Conservation (phyloP, 2,797 vertebrate species). For the Cheirogaleus major region DNA sequence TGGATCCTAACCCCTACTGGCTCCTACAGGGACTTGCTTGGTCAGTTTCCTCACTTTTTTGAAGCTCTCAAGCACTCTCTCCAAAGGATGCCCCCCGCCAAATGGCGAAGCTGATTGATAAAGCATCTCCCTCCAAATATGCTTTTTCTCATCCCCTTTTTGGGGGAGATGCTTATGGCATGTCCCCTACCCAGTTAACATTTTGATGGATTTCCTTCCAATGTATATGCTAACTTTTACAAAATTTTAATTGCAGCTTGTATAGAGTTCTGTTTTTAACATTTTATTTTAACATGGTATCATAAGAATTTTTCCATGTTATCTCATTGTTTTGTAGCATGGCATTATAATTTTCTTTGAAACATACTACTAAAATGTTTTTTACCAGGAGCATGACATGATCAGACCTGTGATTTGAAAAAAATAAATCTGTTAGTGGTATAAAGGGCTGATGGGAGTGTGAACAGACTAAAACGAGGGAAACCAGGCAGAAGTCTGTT, state of each 20-base stretch:
- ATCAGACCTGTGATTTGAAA: neutral
- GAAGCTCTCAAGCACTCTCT: neutral
- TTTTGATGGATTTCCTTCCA: conserved; percentile 27
- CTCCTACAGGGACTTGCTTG: neutral
- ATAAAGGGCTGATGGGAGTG: neutral
- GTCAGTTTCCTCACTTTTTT: neutral
- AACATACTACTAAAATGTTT: neutral
- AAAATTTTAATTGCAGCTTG: neutral
- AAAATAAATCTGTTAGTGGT: neutral
- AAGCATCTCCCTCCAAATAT: neutral
- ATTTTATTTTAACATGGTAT: neutral
- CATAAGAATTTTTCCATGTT: neutral
- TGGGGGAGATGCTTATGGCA: neutral
- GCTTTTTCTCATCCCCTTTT: neutral
- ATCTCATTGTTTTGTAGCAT: neutral
- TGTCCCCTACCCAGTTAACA: neutral
- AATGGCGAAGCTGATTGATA: neutral
- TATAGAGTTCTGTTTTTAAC: neutral
- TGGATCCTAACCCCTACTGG: neutral
- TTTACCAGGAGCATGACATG: neutral
- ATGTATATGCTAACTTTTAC: neutral
- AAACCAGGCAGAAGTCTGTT: neutral
- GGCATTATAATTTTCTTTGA: conserved; percentile 16
- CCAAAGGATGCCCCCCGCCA: neutral
- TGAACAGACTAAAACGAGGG: neutral